Conservation (phyloP, 2,888 invertebrate genomes). For the Volucella inflata region DNA sequence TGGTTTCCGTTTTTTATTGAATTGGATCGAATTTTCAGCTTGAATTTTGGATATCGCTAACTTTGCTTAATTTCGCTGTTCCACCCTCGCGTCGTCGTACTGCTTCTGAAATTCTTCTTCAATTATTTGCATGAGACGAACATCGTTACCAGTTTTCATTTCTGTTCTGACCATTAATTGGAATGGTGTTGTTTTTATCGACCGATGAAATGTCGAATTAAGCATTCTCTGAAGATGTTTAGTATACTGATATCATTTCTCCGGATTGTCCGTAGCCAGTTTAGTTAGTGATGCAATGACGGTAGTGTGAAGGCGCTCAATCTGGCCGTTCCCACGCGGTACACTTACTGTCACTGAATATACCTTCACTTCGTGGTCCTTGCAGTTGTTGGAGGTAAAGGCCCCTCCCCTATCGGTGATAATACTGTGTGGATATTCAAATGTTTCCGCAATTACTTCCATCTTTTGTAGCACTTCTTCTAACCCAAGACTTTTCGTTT, state of each 20-base stretch:
- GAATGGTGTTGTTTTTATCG: slow-evolving; percentile 76
- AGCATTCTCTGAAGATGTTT: slow-evolving; percentile 73
- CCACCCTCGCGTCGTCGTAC: slow-evolving; percentile 47
- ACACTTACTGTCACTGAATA: too few species aligned
- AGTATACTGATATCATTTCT: slow-evolving; percentile 78
- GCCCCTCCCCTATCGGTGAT: too few species aligned
- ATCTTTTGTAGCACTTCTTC: too few species aligned
- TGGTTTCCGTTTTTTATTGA: slow-evolving; percentile 57
- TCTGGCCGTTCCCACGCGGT: too few species aligned
- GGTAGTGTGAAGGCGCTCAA: slow-evolving; percentile 9
- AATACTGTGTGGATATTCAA: too few species aligned
- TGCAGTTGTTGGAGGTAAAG: too few species aligned
- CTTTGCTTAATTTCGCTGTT: slow-evolving; percentile 50
- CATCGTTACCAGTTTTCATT: slow-evolving; percentile 57
- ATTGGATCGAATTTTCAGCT: slow-evolving; percentile 65
- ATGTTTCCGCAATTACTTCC: too few species aligned
- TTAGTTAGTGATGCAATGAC: slow-evolving; percentile 80
- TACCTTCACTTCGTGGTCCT: too few species aligned
- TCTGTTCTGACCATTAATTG: too few species aligned
- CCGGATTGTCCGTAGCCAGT: slow-evolving; percentile 64
- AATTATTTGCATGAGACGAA: slow-evolving; percentile 27
- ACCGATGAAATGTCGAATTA: slow-evolving; percentile 75
- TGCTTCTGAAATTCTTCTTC: slow-evolving; percentile 48
- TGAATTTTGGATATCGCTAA: slow-evolving; percentile 58
- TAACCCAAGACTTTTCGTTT: too few species aligned